Percentiles rank a stretch among this genome's conserved stretches.
Conservation (phyloP, 2,888 invertebrate species). For the Raillietiella orientalis region DNA sequence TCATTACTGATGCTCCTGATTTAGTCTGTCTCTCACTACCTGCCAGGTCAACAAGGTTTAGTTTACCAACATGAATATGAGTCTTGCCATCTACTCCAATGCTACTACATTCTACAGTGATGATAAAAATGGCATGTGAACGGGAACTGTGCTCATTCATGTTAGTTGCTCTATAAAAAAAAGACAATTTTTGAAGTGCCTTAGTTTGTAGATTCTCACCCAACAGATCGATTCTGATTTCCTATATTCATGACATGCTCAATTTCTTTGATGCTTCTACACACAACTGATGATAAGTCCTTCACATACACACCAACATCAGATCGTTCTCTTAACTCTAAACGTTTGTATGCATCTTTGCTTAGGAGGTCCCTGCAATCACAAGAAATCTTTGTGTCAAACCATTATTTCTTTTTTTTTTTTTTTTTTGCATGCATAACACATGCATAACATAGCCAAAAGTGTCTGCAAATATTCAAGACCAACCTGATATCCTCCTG, state of each 20-base stretch:
- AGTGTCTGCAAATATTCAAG: constrained; percentile 2
- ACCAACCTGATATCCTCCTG: constrained; percentile 47
- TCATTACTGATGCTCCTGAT: constrained; percentile 44
- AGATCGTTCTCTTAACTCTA: constrained; percentile 38
- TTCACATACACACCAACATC: constrained; percentile 79
- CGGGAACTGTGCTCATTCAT: constrained; percentile 97
- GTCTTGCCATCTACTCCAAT: constrained; percentile 23
- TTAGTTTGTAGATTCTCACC: too few species aligned
- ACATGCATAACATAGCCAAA: constrained; percentile 1
- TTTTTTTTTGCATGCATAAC: neutral
- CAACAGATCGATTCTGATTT: constrained; percentile 76
- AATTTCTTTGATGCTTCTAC: constrained; percentile 78
- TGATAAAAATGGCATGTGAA: constrained; percentile 92
- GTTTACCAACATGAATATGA: constrained; percentile 47
- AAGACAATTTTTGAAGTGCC: neutral
- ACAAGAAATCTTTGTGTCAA: neutral
- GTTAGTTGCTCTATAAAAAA: constrained; percentile 34
- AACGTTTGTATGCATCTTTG: constrained; percentile 28
- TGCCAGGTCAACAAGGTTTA: constrained; percentile 90
- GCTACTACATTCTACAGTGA: constrained; percentile 78
- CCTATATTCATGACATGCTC: constrained; percentile 55
- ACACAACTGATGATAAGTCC: constrained; percentile 71
- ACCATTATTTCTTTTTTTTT: constrained; percentile 4
- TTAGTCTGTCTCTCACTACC: constrained; percentile 92
- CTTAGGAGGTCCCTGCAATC: constrained; percentile 28